Conservation (phyloP, 2,888 invertebrate genomes). For the Tachina grossa region DNA sequence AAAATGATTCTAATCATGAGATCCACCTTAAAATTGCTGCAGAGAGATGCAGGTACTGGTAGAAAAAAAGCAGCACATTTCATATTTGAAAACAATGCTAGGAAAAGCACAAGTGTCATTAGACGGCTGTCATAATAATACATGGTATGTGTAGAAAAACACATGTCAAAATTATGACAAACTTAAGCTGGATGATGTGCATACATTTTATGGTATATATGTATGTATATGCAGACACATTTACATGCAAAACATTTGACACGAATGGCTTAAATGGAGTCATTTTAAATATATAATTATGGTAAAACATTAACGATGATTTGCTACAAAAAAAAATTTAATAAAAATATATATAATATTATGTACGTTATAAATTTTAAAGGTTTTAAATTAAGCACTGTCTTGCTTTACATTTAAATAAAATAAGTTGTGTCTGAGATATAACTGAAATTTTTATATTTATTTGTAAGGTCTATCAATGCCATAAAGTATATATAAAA, state of each 20-base stretch:
- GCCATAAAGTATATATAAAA: no score
- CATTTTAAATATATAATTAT: not conserved
- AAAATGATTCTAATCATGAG: slow-evolving; percentile 65
- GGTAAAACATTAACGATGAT: no score
- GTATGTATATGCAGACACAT: not conserved
- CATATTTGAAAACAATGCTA: slow-evolving; percentile 46
- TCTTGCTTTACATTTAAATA: no score
- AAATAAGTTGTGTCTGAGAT: no score
- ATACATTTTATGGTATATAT: not conserved
- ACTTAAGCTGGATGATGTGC: not conserved
- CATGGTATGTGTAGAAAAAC: not conserved
- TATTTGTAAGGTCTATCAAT: no score
- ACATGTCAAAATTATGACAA: slow-evolving; percentile 11
- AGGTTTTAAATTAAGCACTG: no score
- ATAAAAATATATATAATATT: no score
- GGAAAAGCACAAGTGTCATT: slow-evolving; percentile 37
- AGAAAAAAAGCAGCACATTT: slow-evolving; percentile 14
- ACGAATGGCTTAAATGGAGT: not conserved
- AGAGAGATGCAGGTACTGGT: slow-evolving; percentile 37
- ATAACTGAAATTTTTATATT: no score
- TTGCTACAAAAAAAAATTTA: no score
- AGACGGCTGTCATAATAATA: slow-evolving; percentile 39
- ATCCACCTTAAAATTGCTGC: slow-evolving; percentile 62
- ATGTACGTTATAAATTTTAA: no score
- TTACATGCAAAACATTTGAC: not conserved